These are phyloP conservation scores for Harpagoxenus sublaevis DNA, from an alignment of 2,888 invertebrate species.

Conservation along the genomic window DNA sequence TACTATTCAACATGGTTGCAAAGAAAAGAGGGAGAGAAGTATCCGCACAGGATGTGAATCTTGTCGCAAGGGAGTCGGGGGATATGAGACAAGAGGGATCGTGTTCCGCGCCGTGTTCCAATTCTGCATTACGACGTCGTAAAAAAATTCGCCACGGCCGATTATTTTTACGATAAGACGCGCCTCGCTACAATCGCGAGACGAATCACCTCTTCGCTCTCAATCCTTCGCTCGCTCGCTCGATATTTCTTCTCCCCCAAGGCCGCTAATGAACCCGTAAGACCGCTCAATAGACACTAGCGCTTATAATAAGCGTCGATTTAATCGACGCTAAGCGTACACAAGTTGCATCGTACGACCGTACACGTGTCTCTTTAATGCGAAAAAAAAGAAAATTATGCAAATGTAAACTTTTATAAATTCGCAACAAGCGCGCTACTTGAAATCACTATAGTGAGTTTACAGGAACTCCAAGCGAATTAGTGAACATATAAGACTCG, in stretches of 20 bases:
- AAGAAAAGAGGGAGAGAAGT: background rate
- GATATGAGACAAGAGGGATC: background rate
- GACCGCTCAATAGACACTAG: slow-evolving; percentile 64
- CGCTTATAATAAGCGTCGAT: slow-evolving; percentile 58
- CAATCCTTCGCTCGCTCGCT: slow-evolving; percentile 30
- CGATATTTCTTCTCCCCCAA: slow-evolving; percentile 62
- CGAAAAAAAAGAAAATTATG: slow-evolving; percentile 1
- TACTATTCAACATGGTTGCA: background rate
- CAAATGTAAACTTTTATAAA: slow-evolving; percentile 7
- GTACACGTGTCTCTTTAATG: slow-evolving; percentile 37
- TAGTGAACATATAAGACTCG: background rate
- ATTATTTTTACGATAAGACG: slow-evolving; percentile 40
- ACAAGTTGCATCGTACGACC: slow-evolving; percentile 47
- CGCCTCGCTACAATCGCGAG: slow-evolving; percentile 20
- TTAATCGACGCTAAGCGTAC: slow-evolving; percentile 63
- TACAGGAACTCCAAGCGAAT: background rate
- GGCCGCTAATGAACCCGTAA: slow-evolving; percentile 67
- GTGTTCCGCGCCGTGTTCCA: slow-evolving; percentile 13
- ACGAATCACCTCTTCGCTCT: slow-evolving; percentile 51
- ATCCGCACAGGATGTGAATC: background rate
- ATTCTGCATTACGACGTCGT: slow-evolving; percentile 46
- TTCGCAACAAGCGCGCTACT: background rate
- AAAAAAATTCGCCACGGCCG: slow-evolving; percentile 40
- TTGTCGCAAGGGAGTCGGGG: background rate
- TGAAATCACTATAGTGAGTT: background rate